Base-by-base conservation (phyloP, 2,888 invertebrate genomes). In the Brenthis hecate region DNA sequence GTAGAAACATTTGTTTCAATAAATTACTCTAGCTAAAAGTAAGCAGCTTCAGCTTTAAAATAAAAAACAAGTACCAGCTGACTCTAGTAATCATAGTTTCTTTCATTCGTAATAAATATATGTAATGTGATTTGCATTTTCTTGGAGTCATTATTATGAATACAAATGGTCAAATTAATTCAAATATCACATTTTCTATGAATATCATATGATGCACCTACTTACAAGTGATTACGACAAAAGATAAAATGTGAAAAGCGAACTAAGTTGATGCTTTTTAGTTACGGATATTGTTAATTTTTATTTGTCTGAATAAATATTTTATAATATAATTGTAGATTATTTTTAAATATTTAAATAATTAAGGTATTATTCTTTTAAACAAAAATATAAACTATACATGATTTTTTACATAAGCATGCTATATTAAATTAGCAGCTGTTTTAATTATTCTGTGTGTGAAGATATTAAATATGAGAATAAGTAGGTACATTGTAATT, bases 101-200 rank as follows among this genome's bases (percentile, higher is more conserved):
- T 63, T 70, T 50, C 43, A 55, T 69, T 62, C 54, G 63, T 57
- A 64, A 66, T 64, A 63, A 62, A 61, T 53, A 19, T 51, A 19
- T 19, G 19, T 19, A 54, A 56, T 67, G 71, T 68, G 57, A 74
- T 75, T 68, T 68, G 64, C 70, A 72, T 72, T 69, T 73, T 68
- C 65, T 68, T 71, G 71, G 62, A 65, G 64, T 65, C 68, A 72
- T 61, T 68, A 70, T 68, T 68, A 74, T 74, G 73, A 74, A 71
- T 72, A 73, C 58, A 74, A 75, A 74, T 75, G 61, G 66, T 61
- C 61, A 43, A 74, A 74, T 74, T 72, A 72, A 73, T 74, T 69
- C 48, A 55, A 73, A 72, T 72, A 74, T 56, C 64, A 65, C 63
- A 72, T 72, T 72, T 66, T 61, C 58, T 67, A 53, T 50, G 53